These are phyloP conservation scores for Drosophila colorata DNA, from an alignment of 2,888 invertebrate species.

Conservation along the genomic window DNA sequence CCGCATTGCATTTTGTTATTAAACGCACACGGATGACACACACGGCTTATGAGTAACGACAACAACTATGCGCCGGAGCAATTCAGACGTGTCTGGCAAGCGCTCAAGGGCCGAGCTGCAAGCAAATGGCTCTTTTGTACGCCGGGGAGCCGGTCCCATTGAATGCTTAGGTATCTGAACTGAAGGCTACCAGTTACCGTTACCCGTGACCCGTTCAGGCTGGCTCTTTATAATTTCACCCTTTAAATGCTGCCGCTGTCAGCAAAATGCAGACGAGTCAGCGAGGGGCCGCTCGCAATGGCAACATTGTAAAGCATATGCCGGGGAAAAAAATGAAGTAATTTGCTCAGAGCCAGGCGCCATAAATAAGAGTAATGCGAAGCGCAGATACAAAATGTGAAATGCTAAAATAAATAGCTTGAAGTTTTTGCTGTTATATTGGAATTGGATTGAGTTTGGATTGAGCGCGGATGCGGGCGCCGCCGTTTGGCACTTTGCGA, in stretches of 20 bases:
- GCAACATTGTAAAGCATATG: conserved; percentile 12
- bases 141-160: conserved; percentile 1
- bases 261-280: conserved; percentile 47
- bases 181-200: conserved; percentile 64
- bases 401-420: conserved; percentile 76
- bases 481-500: conserved; percentile 52
- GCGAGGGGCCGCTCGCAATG: conserved; percentile 9
- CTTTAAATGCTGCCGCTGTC: conserved; percentile 64
- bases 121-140: conserved; percentile 56
- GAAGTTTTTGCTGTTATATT: conserved; percentile 65
- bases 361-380: conserved; percentile 77
- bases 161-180: conserved; percentile 26
- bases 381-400: conserved; percentile 76
- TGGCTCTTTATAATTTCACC: conserved; percentile 62
- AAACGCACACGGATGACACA: conserved; percentile 39
- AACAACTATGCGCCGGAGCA: conserved; percentile 35
- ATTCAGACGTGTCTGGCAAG: conserved; percentile 71
- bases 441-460: conserved; percentile 67
- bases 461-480: conserved; percentile 23
- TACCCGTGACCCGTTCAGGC: conserved; percentile 39
- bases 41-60: conserved; percentile 52
- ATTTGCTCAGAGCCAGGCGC: conserved; percentile 50
- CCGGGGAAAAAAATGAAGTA: conserved; percentile 57
- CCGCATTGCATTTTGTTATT: conserved; percentile 46
- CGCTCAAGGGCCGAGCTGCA: conserved; percentile 41